A percentile compares a stretch with the other conserved stretches of the same genome.
phyloP scores from a whole-genome alignment of 2,113 vertebrate species.

The Gnathonemus longibarbis region DNA sequence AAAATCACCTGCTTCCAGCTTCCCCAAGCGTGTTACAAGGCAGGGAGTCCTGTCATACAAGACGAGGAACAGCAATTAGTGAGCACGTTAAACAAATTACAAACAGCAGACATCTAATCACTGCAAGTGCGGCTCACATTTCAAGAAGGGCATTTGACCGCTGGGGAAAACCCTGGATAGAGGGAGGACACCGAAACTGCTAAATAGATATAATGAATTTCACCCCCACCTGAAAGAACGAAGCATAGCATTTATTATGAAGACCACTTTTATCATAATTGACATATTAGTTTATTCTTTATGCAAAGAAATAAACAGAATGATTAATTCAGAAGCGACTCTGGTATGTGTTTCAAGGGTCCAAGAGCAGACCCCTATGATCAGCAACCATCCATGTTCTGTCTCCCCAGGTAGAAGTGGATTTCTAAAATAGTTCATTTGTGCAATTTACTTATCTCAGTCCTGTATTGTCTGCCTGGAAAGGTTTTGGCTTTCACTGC shows the following conservation, averaged over 20 bases:
- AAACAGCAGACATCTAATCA: not conserved
- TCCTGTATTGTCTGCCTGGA: not conserved
- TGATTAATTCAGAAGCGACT: not conserved
- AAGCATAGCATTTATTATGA: not conserved
- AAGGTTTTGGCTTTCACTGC: not conserved
- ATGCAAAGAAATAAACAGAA: not conserved
- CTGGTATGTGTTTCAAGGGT: not conserved
- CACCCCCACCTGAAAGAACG: not conserved
- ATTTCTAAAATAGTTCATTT: not conserved
- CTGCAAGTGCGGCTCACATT: constrained; percentile 7
- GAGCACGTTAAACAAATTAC: constrained; percentile 20
- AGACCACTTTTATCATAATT: not conserved
- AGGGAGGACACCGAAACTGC: not conserved
- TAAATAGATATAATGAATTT: not conserved
- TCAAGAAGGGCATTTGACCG: not conserved
- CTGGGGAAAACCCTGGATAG: not conserved
- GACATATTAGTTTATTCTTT: not conserved
- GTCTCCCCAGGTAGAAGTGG: not conserved
- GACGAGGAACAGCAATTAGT: constrained; percentile 23
- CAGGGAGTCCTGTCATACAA: not conserved
- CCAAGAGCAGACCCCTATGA: not conserved
- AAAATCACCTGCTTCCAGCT: constrained; percentile 22
- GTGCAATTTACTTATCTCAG: not conserved
- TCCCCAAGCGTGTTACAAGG: constrained; percentile 26
- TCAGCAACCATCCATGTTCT: not conserved